phyloP scores from a whole-genome alignment of 1,140 invertebrate species.

The Mya arenaria region DNA sequence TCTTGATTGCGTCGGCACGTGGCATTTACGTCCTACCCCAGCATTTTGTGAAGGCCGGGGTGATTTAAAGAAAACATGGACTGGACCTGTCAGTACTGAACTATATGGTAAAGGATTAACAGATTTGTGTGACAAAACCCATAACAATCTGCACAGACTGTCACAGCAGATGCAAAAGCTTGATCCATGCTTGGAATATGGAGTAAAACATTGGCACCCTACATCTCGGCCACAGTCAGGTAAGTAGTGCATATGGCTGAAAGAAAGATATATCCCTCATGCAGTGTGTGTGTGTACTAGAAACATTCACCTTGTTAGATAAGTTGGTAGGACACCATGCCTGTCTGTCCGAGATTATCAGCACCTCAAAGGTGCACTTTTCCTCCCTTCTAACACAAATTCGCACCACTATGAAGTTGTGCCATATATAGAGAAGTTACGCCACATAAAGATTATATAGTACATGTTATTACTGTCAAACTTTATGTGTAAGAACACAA shows the following conservation, averaged over 20 bases:
- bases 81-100: conserved; percentile 65
- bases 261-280: background rate
- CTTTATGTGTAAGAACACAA: no score
- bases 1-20: conserved; percentile 29
- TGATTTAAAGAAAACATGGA: conserved; percentile 63
- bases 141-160: conserved; percentile 59
- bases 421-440: no score
- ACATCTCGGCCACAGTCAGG: conserved; percentile 56
- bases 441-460: no score
- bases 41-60: conserved; percentile 13
- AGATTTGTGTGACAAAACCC: conserved; percentile 60
- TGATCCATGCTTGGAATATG: conserved; percentile 69
- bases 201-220: conserved; percentile 68
- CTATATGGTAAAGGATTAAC: conserved; percentile 68
- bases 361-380: no score
- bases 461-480: no score
- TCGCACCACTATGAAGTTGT: no score
- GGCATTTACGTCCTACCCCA: conserved; percentile 45
- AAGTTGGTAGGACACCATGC: no score
- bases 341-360: no score
- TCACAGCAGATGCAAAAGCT: conserved; percentile 53
- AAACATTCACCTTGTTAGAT: no score
- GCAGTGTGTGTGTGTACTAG: no score
- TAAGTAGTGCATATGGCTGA: conserved; percentile 5
- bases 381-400: no score